These are phyloP conservation scores for Ectropis grisescens DNA, from an alignment of 1,140 invertebrate genomes.

Conservation along the genomic window DNA sequence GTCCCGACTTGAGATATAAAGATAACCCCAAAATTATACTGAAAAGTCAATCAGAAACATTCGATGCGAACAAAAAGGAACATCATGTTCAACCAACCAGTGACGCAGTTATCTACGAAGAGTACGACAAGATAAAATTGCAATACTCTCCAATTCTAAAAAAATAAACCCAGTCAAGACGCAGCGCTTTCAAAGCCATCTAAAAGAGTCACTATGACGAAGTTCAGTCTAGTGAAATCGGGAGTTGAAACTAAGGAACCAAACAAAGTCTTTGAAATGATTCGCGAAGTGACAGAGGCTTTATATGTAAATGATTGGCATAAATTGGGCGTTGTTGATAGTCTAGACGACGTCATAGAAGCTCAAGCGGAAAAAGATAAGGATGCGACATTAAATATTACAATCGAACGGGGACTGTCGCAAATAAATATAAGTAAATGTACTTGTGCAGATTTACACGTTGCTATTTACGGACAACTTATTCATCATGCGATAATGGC, in stretches of 20 bases:
- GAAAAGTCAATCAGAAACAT: too few species aligned
- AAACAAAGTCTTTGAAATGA: constrained; percentile 34
- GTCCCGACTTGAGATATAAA: too few species aligned
- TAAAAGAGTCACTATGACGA: constrained; percentile 46
- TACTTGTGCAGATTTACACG: constrained; percentile 46
- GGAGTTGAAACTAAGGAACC: too few species aligned
- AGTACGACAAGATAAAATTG: too few species aligned
- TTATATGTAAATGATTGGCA: constrained; percentile 33
- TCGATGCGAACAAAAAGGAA: too few species aligned
- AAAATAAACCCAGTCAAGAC: too few species aligned
- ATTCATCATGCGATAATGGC: constrained; percentile 45
- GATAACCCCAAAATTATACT: too few species aligned
- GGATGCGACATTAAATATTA: constrained; percentile 23
- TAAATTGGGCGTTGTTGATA: constrained; percentile 37
- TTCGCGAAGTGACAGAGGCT: constrained; percentile 31
- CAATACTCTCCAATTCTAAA: too few species aligned
- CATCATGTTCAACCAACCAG: too few species aligned
- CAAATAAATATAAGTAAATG: constrained; percentile 41
- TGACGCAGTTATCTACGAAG: too few species aligned
- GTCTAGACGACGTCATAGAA: constrained; percentile 22
- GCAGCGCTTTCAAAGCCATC: too few species aligned
- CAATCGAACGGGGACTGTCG: constrained; percentile 44
- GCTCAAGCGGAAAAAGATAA: constrained; percentile 14
- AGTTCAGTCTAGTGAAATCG: too few species aligned
- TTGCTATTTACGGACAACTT: constrained; percentile 43